A percentile compares a stretch with the other conserved stretches of the same genome.
Evolutionary conservation across 2,888 invertebrate species (phyloP).

Genomic region (Rhogogaster chlorosoma): DNA sequence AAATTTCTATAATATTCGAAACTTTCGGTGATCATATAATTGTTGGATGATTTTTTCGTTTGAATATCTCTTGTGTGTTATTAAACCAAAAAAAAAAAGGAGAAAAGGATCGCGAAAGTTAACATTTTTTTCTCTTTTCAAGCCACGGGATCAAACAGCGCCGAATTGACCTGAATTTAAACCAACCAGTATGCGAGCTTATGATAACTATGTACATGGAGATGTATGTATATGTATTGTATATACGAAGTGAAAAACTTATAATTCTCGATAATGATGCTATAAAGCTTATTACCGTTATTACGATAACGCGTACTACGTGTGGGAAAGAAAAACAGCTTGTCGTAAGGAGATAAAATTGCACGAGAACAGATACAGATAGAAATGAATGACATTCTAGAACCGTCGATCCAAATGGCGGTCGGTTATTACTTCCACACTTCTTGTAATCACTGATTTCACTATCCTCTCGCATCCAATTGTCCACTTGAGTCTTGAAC

Average conservation of each 20-base stretch:
- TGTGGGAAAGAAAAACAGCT: constrained; percentile 30
- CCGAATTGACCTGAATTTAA: constrained; percentile 15
- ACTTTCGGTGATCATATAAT: background rate
- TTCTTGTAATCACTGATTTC: background rate
- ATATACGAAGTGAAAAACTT: constrained; percentile 2
- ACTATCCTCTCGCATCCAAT: constrained; percentile 1
- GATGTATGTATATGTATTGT: background rate
- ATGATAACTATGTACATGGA: background rate
- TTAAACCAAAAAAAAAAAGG: background rate
- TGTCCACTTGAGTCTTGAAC: background rate
- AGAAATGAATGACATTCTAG: constrained; percentile 70
- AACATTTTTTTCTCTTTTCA: background rate
- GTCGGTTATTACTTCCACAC: constrained; percentile 55
- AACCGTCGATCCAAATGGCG: constrained; percentile 71
- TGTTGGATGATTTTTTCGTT: background rate
- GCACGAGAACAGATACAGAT: constrained; percentile 41
- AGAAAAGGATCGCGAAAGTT: constrained; percentile 1
- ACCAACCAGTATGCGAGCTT: background rate
- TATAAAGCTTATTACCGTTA: constrained; percentile 16
- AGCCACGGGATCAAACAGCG: background rate
- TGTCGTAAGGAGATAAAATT: constrained; percentile 43
- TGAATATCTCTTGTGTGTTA: background rate
- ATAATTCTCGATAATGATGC: constrained; percentile 30
- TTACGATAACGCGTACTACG: constrained; percentile 25
- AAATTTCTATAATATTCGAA: background rate